These are phyloP conservation scores for Papilio aristodemus DNA, from an alignment of 1,140 invertebrate genomes.

Conservation along the genomic window DNA sequence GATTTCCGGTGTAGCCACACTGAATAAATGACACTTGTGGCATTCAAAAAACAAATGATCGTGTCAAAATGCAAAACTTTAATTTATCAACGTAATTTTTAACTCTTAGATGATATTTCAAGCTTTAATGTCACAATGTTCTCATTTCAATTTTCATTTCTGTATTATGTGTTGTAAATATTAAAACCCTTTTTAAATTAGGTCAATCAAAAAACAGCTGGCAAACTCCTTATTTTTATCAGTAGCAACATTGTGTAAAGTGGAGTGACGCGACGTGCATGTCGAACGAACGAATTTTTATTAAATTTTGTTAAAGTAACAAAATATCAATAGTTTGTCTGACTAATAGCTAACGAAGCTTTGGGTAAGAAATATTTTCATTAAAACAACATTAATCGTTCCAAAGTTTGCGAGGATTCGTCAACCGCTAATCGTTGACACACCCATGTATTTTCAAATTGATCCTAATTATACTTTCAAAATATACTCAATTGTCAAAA, in stretches of 20 bases:
- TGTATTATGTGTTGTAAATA: not conserved
- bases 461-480: not conserved
- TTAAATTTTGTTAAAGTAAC: slow-evolving; percentile 46
- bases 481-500: slow-evolving; percentile 5
- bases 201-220: slow-evolving; percentile 38
- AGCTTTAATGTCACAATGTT: not conserved
- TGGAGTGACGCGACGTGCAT: slow-evolving; percentile 59
- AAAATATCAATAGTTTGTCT: slow-evolving; percentile 35
- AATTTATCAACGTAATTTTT: not conserved
- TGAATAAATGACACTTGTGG: slow-evolving; percentile 35
- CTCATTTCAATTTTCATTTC: not conserved
- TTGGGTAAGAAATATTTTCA: slow-evolving; percentile 32
- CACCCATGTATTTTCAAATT: slow-evolving; percentile 63
- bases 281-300: slow-evolving; percentile 66
- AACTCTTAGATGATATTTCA: not conserved
- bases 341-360: slow-evolving; percentile 1
- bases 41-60: slow-evolving; percentile 3
- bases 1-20: slow-evolving; percentile 47
- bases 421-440: slow-evolving; percentile 58
- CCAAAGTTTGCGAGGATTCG: not conserved
- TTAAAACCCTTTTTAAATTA: slow-evolving; percentile 1
- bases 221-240: slow-evolving; percentile 31
- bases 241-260: slow-evolving; percentile 55
- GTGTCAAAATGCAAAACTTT: not conserved
- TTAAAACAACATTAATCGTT: not conserved